phyloP scores from a whole-genome alignment of 2,888 invertebrate genomes.

The Rutpela maculata region DNA sequence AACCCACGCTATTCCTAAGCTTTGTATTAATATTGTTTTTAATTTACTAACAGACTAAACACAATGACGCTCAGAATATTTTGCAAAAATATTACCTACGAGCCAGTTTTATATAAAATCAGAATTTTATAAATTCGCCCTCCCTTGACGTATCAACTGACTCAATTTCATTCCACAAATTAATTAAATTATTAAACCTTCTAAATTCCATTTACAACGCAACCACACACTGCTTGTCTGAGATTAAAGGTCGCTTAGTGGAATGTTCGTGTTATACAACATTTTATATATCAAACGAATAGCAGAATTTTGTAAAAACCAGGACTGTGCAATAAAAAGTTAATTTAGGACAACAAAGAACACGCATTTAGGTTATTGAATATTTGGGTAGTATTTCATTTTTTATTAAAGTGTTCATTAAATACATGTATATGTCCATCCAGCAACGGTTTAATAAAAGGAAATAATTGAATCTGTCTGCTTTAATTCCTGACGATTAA shows the following conservation, averaged over 20 bases:
- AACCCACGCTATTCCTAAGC: too few relatives aligned
- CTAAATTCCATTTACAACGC: not conserved
- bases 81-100: too few relatives aligned
- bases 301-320: not conserved
- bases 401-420: constrained; percentile 13
- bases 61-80: too few relatives aligned
- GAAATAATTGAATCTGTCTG: not conserved
- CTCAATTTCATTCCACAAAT: not conserved
- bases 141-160: too few relatives aligned
- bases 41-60: too few relatives aligned
- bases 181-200: not conserved
- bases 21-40: too few relatives aligned
- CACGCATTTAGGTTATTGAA: constrained; percentile 21
- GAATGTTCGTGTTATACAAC: not conserved
- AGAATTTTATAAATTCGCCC: too few relatives aligned
- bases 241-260: not conserved
- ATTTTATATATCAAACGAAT: not conserved
- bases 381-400: constrained; percentile 18
- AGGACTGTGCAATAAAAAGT: constrained; percentile 16
- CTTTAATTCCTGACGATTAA: constrained; percentile 1
- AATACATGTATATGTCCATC: not conserved
- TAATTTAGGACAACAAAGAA: constrained; percentile 14
- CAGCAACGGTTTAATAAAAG: not conserved
- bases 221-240: not conserved
- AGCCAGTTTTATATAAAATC: too few relatives aligned